A percentile compares a stretch with the other conserved stretches of the same genome.
phyloP scores from a whole-genome alignment of 2,888 invertebrate genomes.

The Oasisia sp. region DNA sequence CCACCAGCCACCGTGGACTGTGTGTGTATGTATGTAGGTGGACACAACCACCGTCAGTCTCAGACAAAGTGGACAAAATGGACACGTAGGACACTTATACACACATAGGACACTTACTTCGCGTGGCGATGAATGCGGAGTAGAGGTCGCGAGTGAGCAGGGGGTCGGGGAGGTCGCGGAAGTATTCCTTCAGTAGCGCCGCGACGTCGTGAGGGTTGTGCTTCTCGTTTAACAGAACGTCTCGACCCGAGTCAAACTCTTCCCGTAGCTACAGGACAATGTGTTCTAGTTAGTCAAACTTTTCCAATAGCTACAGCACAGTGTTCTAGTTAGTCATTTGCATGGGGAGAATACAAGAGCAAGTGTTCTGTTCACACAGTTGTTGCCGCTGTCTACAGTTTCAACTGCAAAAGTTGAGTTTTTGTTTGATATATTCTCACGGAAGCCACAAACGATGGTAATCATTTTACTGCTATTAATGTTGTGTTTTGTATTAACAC shows the following conservation, averaged over 20 bases:
- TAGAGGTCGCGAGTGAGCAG: constrained; percentile 89
- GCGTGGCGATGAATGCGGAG: constrained; percentile 88
- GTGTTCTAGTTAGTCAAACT: constrained; percentile 71
- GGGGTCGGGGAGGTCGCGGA: constrained; percentile 91
- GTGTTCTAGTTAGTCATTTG: not conserved
- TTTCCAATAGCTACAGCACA: constrained; percentile 80
- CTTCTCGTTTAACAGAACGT: constrained; percentile 74
- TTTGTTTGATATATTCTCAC: too few relatives aligned
- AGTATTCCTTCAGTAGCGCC: constrained; percentile 90
- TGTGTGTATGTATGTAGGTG: too few relatives aligned
- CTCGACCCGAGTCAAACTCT: constrained; percentile 83
- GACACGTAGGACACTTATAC: not conserved
- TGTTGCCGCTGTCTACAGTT: too few relatives aligned
- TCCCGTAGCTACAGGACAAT: constrained; percentile 77
- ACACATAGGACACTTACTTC: constrained; percentile 74
- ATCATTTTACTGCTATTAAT: too few relatives aligned
- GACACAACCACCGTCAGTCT: not conserved
- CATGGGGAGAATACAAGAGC: too few relatives aligned
- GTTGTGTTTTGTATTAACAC: too few relatives aligned
- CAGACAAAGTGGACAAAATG: not conserved
- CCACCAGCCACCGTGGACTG: too few relatives aligned
- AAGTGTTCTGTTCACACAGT: too few relatives aligned
- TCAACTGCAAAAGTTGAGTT: too few relatives aligned
- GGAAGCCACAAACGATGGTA: too few relatives aligned
- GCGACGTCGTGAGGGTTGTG: constrained; percentile 94